Evolutionary conservation across 2,113 vertebrate species (phyloP).

Genomic region (Mohoua ochrocephala): DNA sequence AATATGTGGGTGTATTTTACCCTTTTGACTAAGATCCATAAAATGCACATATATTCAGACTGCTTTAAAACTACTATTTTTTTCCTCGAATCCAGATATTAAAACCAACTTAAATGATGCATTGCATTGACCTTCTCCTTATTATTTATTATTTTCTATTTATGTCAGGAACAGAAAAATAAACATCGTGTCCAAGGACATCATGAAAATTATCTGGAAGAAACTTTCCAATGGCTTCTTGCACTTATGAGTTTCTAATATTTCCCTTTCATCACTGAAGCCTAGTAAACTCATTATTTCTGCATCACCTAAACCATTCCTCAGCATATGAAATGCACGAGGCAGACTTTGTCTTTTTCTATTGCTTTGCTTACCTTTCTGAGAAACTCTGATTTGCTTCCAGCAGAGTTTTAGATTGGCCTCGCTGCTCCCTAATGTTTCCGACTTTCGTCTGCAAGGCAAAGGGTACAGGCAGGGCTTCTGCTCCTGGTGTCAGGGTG

Average conservation of each 20-base stretch:
- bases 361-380: neutral
- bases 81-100: neutral
- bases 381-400: neutral
- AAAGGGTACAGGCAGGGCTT: neutral
- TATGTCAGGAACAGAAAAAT: constrained; percentile 5
- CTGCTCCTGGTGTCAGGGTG: neutral
- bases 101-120: neutral
- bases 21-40: neutral
- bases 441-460: neutral
- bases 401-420: neutral
- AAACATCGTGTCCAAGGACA: neutral
- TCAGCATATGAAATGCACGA: neutral
- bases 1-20: neutral
- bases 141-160: neutral
- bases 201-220: neutral
- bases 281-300: constrained; percentile 15
- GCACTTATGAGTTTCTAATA: neutral
- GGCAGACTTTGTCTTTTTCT: neutral
- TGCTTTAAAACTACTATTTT: neutral
- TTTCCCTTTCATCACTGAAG: neutral
- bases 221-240: neutral
- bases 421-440: neutral
- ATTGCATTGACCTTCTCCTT: neutral
- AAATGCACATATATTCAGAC: neutral
- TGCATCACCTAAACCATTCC: neutral